These are phyloP conservation scores for Phalacrocorax brasilianus DNA, from an alignment of 2,113 vertebrate genomes.

Conservation along the genomic window DNA sequence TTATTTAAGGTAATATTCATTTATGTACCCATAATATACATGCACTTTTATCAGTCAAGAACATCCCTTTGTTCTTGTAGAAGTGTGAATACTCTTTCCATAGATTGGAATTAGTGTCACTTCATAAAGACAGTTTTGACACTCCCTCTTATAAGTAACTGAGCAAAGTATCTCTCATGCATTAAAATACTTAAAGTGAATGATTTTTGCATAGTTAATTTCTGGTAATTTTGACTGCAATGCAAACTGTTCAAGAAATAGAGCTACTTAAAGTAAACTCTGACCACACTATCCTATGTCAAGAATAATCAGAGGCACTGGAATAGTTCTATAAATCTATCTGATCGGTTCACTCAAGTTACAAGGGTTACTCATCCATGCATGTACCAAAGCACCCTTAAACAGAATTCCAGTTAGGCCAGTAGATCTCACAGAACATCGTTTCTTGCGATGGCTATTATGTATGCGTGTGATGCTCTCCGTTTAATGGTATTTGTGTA, in stretches of 20 bases:
- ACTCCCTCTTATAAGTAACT: not conserved
- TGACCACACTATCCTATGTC: not conserved
- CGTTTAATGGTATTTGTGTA: not conserved
- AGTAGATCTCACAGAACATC: not conserved
- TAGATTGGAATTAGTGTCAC: not conserved
- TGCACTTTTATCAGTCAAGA: slow-evolving; percentile 13
- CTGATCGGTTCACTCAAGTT: not conserved
- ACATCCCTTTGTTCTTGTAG: slow-evolving; percentile 24
- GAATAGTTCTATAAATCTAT: not conserved
- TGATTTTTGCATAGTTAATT: not conserved
- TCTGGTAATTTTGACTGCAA: not conserved
- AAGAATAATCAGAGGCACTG: not conserved
- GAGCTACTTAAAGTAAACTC: not conserved
- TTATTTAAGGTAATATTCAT: not conserved
- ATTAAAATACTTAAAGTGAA: not conserved
- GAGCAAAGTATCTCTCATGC: not conserved
- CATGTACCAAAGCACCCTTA: not conserved
- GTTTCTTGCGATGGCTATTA: not conserved
- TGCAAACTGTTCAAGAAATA: not conserved
- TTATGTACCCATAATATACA: not conserved
- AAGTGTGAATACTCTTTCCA: slow-evolving; percentile 4
- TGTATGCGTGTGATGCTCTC: not conserved
- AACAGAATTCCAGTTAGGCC: not conserved
- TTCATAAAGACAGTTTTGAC: not conserved
- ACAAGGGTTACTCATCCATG: not conserved